Evolutionary conservation across 2,888 invertebrate genomes (phyloP).

Genomic region (Amphiduros pacificus): DNA sequence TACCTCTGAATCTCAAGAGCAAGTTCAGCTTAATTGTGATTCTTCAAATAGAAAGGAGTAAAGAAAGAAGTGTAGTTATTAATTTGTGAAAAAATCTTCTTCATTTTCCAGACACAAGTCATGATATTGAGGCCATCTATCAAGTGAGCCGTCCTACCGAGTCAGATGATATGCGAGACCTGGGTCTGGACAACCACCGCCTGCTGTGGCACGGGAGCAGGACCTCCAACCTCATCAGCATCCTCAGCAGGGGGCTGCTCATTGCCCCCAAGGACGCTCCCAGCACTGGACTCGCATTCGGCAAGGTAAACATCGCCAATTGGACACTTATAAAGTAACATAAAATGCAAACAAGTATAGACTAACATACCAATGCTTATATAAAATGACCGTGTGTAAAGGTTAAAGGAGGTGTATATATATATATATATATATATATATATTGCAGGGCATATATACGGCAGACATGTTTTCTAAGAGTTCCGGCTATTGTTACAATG

Average conservation of each 20-base stretch:
- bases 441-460: slow-evolving; percentile 61
- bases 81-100: no score
- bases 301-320: slow-evolving; percentile 47
- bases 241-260: slow-evolving; percentile 61
- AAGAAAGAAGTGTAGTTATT: no score
- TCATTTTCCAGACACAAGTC: no score
- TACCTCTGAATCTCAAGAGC: no score
- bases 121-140: slow-evolving; percentile 48
- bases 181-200: slow-evolving; percentile 44
- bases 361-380: background rate
- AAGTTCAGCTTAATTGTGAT: background rate
- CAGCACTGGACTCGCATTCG: slow-evolving; percentile 59
- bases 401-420: no score
- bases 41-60: no score
- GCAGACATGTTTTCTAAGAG: slow-evolving; percentile 63
- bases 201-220: slow-evolving; percentile 64
- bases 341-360: background rate
- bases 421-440: background rate
- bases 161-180: slow-evolving; percentile 36
- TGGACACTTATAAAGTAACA: background rate
- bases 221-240: slow-evolving; percentile 62
- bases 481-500: slow-evolving; percentile 54
- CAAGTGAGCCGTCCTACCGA: slow-evolving; percentile 46
- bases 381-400: background rate
- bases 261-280: slow-evolving; percentile 60